Evolutionary conservation across 2,113 vertebrate species (phyloP).

Genomic region (Sciurus niger): DNA sequence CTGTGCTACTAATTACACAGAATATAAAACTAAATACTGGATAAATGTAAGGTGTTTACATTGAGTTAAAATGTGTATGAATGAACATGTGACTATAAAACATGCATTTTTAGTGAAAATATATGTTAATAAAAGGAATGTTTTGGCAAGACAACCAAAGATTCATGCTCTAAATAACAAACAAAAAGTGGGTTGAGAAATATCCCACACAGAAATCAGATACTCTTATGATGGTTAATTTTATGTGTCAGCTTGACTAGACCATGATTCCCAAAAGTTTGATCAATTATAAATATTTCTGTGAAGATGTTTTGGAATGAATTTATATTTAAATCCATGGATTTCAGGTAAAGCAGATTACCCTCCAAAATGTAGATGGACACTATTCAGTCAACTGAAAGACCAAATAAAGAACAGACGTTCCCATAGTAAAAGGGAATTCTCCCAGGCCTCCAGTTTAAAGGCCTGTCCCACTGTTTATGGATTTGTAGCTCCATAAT

Average conservation of each 20-base stretch:
- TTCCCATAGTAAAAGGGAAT: background rate
- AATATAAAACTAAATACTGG: constrained; percentile 49
- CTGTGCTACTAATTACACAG: background rate
- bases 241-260: background rate
- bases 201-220: background rate
- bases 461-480: background rate
- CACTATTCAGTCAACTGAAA: background rate
- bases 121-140: background rate
- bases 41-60: background rate
- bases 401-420: background rate
- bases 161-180: background rate
- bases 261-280: background rate
- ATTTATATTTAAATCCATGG: background rate
- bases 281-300: constrained; percentile 20
- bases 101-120: background rate
- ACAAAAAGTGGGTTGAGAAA: background rate
- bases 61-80: background rate
- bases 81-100: background rate
- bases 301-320: background rate
- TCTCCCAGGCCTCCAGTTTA: background rate
- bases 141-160: background rate
- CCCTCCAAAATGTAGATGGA: background rate
- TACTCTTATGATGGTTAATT: background rate
- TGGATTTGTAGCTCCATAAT: background rate
- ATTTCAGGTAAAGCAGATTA: background rate